A percentile compares a stretch with the other conserved stretches of the same genome.
Conservation (phyloP, 2,888 invertebrate genomes). For the Pandemis cinnamomeana region DNA sequence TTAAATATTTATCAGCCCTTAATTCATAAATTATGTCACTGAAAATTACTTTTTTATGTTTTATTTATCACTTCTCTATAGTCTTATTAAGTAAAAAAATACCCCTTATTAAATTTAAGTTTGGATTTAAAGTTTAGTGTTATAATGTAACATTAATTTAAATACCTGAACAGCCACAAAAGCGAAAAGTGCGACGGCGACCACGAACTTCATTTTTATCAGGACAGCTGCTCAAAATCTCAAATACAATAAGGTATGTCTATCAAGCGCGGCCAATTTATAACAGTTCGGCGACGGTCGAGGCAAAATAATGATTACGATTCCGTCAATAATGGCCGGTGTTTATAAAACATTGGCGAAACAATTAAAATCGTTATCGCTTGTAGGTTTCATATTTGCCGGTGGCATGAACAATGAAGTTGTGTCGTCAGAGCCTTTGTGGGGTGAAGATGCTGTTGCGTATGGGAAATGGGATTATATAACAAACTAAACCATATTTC, state of each 20-base stretch:
- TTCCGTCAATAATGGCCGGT: slow-evolving; percentile 56
- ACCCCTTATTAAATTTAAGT: too few relatives aligned
- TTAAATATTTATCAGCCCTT: too few relatives aligned
- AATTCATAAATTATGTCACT: too few relatives aligned
- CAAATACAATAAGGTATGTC: slow-evolving; percentile 52
- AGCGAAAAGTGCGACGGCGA: slow-evolving; percentile 64
- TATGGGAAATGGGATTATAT: background rate
- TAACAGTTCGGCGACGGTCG: slow-evolving; percentile 54
- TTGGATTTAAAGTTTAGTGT: too few relatives aligned
- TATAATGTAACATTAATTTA: slow-evolving; percentile 2
- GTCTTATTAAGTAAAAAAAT: too few relatives aligned
- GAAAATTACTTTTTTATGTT: too few relatives aligned
- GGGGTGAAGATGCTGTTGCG: slow-evolving; percentile 7
- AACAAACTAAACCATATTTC: background rate
- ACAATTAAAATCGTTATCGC: slow-evolving; percentile 69
- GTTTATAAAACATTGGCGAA: slow-evolving; percentile 70
- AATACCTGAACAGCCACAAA: slow-evolving; percentile 72
- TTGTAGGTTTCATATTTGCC: slow-evolving; percentile 55
- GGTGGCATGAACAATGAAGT: slow-evolving; percentile 46
- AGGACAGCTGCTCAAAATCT: slow-evolving; percentile 39
- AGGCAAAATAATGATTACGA: slow-evolving; percentile 61
- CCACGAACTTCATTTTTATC: slow-evolving; percentile 66
- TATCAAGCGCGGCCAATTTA: slow-evolving; percentile 57
- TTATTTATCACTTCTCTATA: too few relatives aligned
- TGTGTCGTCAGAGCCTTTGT: slow-evolving; percentile 17